Percentiles rank a stretch among this genome's conserved stretches.
Evolutionary conservation across 2,888 invertebrate genomes (phyloP).

Genomic region (Malthinus flaveolus): DNA sequence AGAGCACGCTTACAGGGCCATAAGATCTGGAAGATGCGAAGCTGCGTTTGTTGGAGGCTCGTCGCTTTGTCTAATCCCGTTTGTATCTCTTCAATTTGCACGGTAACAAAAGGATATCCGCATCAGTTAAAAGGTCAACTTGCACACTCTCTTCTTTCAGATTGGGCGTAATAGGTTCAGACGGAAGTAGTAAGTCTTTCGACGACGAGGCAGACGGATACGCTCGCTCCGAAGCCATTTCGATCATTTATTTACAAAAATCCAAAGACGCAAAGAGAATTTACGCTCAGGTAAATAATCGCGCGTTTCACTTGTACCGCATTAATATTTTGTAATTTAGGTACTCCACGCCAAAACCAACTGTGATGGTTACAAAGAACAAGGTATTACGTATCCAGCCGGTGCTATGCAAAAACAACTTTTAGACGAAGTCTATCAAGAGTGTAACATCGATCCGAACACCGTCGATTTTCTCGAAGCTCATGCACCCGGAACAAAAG

Average conservation of each 20-base stretch:
- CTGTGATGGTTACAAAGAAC: slow-evolving; percentile 50
- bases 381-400: slow-evolving; percentile 52
- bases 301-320: no score
- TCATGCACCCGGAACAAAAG: slow-evolving; percentile 80
- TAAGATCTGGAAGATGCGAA: slow-evolving; percentile 82
- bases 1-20: slow-evolving; percentile 77
- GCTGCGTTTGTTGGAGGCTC: slow-evolving; percentile 87
- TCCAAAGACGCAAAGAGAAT: slow-evolving; percentile 58
- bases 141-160: slow-evolving; percentile 40
- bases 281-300: slow-evolving; percentile 57
- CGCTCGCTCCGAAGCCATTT: slow-evolving; percentile 79
- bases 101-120: slow-evolving; percentile 56
- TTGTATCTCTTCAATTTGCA: slow-evolving; percentile 84
- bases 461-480: slow-evolving; percentile 82
- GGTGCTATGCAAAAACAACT: slow-evolving; percentile 63
- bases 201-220: slow-evolving; percentile 84
- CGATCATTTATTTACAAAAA: slow-evolving; percentile 73
- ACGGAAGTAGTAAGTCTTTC: slow-evolving; percentile 89
- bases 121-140: neutral
- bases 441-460: slow-evolving; percentile 71
- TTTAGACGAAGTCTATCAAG: slow-evolving; percentile 66
- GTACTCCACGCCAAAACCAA: slow-evolving; percentile 48
- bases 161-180: slow-evolving; percentile 76
- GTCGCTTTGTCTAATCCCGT: slow-evolving; percentile 85
- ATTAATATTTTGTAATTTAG: no score